Evolutionary conservation across 1,140 invertebrate species (phyloP).

Genomic region (Drosophila teissieri): DNA sequence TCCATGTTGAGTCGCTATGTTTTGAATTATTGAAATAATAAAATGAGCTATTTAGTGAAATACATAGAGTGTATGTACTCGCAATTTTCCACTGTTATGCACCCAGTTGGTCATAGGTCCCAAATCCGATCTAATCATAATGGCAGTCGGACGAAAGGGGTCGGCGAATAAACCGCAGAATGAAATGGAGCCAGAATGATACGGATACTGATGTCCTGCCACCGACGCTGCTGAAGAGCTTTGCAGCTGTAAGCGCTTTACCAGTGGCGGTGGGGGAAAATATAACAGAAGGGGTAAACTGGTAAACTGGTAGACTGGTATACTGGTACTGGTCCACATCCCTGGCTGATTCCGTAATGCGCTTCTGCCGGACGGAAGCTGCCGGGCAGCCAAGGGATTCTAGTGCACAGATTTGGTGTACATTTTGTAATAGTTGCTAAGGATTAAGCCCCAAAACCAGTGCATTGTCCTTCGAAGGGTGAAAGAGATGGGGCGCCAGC

Average conservation of each 20-base stretch:
- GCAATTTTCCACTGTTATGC: not conserved
- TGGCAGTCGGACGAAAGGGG: not conserved
- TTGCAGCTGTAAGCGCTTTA: conserved; percentile 70
- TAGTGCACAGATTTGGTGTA: conserved; percentile 36
- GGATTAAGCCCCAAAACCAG: conserved; percentile 44
- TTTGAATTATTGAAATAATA: too few species aligned
- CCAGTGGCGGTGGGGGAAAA: conserved; percentile 7
- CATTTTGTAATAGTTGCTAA: conserved; percentile 52
- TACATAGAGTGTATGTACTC: not conserved
- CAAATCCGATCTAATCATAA: conserved; percentile 29
- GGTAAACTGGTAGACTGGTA: conserved; percentile 2
- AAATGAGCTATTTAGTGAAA: too few species aligned
- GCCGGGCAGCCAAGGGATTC: conserved; percentile 40
- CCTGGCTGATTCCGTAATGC: conserved; percentile 50
- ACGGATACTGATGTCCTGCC: conserved; percentile 10
- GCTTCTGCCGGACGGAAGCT: conserved; percentile 40
- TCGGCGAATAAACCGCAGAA: conserved; percentile 4
- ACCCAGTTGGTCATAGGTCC: not conserved
- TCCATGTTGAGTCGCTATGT: too few species aligned
- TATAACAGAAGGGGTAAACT: too few species aligned
- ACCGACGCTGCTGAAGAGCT: conserved; percentile 50
- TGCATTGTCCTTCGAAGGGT: not conserved
- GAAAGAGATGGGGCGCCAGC: not conserved
- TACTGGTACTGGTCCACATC: not conserved
- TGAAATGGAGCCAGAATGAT: conserved; percentile 18